phyloP scores from a whole-genome alignment of 2,113 vertebrate genomes.

The Narcine bancroftii region DNA sequence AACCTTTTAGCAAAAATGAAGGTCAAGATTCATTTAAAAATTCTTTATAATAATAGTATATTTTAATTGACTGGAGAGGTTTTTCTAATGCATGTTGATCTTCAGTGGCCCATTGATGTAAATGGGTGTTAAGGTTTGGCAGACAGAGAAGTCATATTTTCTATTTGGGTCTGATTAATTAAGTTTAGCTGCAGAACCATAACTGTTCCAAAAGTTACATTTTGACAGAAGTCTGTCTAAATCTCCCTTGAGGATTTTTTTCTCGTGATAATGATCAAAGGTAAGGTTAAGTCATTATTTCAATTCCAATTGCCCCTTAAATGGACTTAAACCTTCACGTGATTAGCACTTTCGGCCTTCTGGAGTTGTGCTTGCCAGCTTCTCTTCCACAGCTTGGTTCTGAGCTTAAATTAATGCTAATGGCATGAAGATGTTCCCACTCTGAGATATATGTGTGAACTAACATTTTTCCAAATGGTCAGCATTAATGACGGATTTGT shows the following conservation, averaged over 20 bases:
- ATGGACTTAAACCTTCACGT: neutral
- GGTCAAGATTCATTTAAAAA: neutral
- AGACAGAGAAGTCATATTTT: neutral
- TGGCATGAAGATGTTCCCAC: neutral
- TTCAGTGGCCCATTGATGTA: neutral
- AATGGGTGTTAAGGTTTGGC: neutral
- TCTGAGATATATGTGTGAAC: neutral
- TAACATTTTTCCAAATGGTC: neutral
- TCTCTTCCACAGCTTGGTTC: neutral
- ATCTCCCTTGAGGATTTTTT: neutral
- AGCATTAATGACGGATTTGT: neutral
- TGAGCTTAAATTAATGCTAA: neutral
- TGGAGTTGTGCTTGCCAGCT: neutral
- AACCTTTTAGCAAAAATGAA: slow-evolving; percentile 7
- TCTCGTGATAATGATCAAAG: neutral
- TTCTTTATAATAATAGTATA: neutral
- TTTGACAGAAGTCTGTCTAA: neutral
- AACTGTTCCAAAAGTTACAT: neutral
- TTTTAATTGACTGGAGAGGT: slow-evolving; percentile 17
- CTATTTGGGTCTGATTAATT: neutral
- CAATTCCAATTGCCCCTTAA: neutral
- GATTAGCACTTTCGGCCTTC: too few species aligned
- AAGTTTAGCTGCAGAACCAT: neutral
- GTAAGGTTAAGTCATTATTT: neutral
- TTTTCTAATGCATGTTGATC: neutral